These are phyloP conservation scores for Synanthedon formicaeformis DNA, from an alignment of 2,888 invertebrate genomes.

Conservation along the genomic window DNA sequence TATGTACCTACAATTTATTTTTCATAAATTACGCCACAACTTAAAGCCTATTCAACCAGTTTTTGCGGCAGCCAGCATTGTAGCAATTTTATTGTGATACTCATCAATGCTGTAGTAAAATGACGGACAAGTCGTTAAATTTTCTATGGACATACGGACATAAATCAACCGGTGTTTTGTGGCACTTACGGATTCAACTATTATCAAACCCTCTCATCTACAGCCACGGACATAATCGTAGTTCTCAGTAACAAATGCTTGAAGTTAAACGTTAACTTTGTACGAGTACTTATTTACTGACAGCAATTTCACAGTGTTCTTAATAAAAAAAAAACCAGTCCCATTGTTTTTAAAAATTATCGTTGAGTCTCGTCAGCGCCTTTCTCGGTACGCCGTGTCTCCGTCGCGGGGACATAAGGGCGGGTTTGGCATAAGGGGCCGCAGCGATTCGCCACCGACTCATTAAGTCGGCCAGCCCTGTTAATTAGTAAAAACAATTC, in stretches of 20 bases:
- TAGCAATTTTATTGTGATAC: conserved; percentile 30
- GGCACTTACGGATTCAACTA: conserved; percentile 4
- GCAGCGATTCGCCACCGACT: conserved; percentile 22
- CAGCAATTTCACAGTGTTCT: neutral
- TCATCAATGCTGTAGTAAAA: conserved; percentile 38
- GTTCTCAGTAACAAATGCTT: neutral
- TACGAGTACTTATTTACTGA: neutral
- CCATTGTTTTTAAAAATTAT: conserved; percentile 30
- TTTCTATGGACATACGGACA: conserved; percentile 28
- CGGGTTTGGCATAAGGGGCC: conserved; percentile 10
- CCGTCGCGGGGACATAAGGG: conserved; percentile 15
- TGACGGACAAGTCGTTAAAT: conserved; percentile 39
- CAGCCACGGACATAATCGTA: neutral
- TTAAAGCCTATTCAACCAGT: conserved; percentile 32
- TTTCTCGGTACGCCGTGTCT: conserved; percentile 17
- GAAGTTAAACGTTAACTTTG: neutral
- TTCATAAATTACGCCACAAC: conserved; percentile 18
- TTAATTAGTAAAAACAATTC: conserved; percentile 70
- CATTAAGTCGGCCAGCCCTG: conserved; percentile 54
- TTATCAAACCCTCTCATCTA: neutral
- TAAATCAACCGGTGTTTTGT: conserved; percentile 28
- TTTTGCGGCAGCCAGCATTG: conserved; percentile 28
- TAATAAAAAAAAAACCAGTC: conserved; percentile 5
- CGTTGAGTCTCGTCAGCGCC: conserved; percentile 15
- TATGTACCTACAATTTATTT: conserved; percentile 13